Conservation (phyloP, 2,113 vertebrate species). For the Elachura formosa region DNA sequence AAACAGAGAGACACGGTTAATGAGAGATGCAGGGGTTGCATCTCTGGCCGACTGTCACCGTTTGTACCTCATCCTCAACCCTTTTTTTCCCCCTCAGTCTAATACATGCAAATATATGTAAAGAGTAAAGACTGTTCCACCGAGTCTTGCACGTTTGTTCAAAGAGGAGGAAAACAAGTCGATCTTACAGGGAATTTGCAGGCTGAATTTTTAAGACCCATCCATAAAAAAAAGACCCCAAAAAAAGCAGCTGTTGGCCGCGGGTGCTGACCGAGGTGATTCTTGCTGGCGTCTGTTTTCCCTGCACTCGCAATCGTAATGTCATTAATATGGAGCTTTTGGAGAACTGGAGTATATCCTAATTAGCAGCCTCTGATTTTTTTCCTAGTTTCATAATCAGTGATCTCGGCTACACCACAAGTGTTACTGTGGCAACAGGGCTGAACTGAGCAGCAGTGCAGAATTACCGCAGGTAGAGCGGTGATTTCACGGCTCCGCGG, state of each 20-base stretch:
- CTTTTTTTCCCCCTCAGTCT: not conserved
- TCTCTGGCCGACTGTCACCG: not conserved
- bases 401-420: slow-evolving; percentile 41
- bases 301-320: not conserved
- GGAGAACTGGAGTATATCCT: slow-evolving; percentile 12
- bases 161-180: not conserved
- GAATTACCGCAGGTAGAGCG: slow-evolving; percentile 2
- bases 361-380: slow-evolving; percentile 47
- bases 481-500: not conserved
- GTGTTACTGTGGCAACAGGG: slow-evolving; percentile 66
- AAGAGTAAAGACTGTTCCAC: slow-evolving; percentile 7
- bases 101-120: slow-evolving; percentile 53
- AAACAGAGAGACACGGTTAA: not conserved
- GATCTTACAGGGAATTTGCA: not conserved
- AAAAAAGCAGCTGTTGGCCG: not conserved
- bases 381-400: slow-evolving; percentile 47
- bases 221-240: not conserved
- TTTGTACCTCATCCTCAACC: not conserved
- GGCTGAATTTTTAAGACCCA: not conserved
- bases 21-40: not conserved
- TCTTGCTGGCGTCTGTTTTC: not conserved
- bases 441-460: slow-evolving; percentile 10
- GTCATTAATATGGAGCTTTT: slow-evolving; percentile 22
- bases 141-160: not conserved
- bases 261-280: not conserved